A percentile compares a stretch with the other conserved stretches of the same genome.
These are phyloP conservation scores for Drosophila nr. fundita DNA, from an alignment of 2,888 invertebrate species.

Conservation along the genomic window DNA sequence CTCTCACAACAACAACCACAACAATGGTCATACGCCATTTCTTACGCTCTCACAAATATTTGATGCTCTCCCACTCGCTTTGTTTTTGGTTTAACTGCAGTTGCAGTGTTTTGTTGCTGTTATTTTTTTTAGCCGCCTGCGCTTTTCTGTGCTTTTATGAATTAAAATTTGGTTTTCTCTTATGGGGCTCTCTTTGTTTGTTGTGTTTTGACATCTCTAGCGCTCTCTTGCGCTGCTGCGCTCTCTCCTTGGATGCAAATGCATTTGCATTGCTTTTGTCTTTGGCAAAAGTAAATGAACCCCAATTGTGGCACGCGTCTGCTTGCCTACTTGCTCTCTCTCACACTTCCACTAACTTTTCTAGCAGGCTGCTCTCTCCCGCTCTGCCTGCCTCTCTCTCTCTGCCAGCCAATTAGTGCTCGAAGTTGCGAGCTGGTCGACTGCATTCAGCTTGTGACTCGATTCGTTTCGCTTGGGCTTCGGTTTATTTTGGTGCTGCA, in stretches of 20 bases:
- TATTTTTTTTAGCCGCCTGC: neutral
- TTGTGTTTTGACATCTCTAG: neutral
- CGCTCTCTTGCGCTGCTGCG: conserved; percentile 10
- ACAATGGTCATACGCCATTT: neutral
- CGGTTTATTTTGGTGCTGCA: conserved; percentile 77
- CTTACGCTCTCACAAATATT: conserved; percentile 7
- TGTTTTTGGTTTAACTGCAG: conserved; percentile 6
- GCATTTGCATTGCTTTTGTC: conserved; percentile 33
- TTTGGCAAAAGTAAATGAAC: conserved; percentile 69
- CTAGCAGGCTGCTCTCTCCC: conserved; percentile 10
- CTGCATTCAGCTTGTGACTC: conserved; percentile 61
- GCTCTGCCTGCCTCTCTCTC: conserved; percentile 4
- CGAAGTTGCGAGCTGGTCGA: conserved; percentile 46
- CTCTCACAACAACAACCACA: conserved; percentile 13
- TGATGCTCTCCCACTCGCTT: conserved; percentile 1
- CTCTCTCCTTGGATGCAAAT: conserved; percentile 4
- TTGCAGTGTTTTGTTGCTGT: conserved; percentile 20
- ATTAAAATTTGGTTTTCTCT: conserved; percentile 51
- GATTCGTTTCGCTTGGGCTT: conserved; percentile 59
- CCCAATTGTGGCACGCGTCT: conserved; percentile 45
- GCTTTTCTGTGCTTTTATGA: conserved; percentile 60
- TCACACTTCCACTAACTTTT: conserved; percentile 3
- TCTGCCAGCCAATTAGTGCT: conserved; percentile 57
- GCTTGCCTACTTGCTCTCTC: conserved; percentile 1
- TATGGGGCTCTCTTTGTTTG: neutral